A percentile compares a stretch with the other conserved stretches of the same genome.
These are phyloP conservation scores for Drosophila ustulata DNA, from an alignment of 2,888 invertebrate genomes.

Conservation along the genomic window DNA sequence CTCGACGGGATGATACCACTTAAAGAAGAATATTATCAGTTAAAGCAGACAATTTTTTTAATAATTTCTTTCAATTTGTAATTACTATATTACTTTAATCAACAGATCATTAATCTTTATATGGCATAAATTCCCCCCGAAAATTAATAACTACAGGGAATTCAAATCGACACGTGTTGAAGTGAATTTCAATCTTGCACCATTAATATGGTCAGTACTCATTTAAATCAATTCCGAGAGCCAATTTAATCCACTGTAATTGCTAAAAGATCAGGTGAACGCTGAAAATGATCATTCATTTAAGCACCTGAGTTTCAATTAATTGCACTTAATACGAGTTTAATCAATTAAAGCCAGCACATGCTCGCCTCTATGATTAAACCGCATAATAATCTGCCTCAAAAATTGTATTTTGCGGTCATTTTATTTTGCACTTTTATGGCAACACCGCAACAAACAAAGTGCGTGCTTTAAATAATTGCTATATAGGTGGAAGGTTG, in stretches of 20 bases:
- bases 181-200: not conserved
- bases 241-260: not conserved
- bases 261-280: not conserved
- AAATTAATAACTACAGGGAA: not conserved
- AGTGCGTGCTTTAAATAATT: slow-evolving; percentile 62
- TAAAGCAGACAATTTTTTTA: not conserved
- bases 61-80: too few species aligned
- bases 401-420: slow-evolving; percentile 12
- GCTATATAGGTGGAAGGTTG: slow-evolving; percentile 19
- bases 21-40: not conserved
- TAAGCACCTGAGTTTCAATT: slow-evolving; percentile 12
- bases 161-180: not conserved
- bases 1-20: not conserved
- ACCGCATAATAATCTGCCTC: slow-evolving; percentile 1
- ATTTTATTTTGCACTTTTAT: slow-evolving; percentile 7
- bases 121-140: too few species aligned
- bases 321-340: slow-evolving; percentile 9
- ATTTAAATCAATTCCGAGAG: not conserved
- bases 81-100: too few species aligned
- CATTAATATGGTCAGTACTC: not conserved
- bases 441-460: slow-evolving; percentile 23
- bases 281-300: slow-evolving; percentile 4
- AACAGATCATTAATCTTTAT: too few species aligned
- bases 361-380: slow-evolving; percentile 6
- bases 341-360: slow-evolving; percentile 15